These are phyloP conservation scores for Pteronura brasiliensis DNA, from an alignment of 2,113 vertebrate species.

Conservation along the genomic window DNA sequence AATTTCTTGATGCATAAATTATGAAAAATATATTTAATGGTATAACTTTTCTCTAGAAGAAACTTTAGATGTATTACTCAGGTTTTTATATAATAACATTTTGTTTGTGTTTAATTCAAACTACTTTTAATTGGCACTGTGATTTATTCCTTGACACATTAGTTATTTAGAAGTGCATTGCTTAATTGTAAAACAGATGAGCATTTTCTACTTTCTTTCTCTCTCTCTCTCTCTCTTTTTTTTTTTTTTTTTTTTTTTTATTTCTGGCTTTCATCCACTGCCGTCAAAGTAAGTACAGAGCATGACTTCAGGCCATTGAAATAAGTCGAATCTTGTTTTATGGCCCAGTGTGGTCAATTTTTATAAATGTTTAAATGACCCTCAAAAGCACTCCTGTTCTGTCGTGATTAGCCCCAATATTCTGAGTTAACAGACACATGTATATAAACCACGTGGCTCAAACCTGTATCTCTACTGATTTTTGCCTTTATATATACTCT, in stretches of 20 bases:
- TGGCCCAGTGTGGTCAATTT: not conserved
- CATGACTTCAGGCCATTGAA: not conserved
- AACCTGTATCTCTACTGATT: not conserved
- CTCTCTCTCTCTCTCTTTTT: too few relatives aligned
- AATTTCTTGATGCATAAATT: not conserved
- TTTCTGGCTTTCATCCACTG: not conserved
- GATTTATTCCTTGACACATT: too few relatives aligned
- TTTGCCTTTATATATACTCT: not conserved
- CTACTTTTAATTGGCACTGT: not conserved
- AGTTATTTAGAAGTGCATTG: not conserved
- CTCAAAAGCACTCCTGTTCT: not conserved
- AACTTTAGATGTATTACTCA: too few relatives aligned
- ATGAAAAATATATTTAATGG: not conserved
- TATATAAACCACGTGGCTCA: not conserved
- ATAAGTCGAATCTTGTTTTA: not conserved
- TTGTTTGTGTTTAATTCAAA: not conserved
- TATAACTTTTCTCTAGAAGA: not conserved
- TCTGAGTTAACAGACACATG: not conserved
- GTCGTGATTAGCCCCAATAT: too few relatives aligned
- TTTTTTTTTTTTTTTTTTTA: not conserved
- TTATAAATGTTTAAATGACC: not conserved
- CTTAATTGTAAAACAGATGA: too few relatives aligned
- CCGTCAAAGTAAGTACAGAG: fast-evolving
- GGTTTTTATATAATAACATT: not conserved
- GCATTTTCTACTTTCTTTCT: not conserved